Evolutionary conservation across 2,888 invertebrate genomes (phyloP), one percentile per base, ranked within the genome.

Genomic region (Macropis europaea): DNA sequence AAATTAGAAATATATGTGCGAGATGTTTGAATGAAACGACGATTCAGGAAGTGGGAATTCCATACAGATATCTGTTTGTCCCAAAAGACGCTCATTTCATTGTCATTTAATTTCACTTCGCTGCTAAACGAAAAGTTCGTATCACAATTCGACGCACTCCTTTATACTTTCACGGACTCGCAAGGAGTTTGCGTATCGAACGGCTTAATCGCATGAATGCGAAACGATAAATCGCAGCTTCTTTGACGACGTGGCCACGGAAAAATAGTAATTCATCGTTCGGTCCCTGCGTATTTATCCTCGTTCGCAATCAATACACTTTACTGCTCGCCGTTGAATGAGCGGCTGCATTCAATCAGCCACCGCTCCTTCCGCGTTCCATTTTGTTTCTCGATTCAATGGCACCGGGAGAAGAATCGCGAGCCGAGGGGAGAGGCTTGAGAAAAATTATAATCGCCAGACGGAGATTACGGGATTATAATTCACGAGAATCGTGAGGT

Each of bases 121-220:
- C n/a, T n/a, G n/a, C n/a, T n/a, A n/a, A n/a, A n/a, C n/a, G n/a
- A n/a, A n/a, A n/a, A n/a, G n/a, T n/a, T n/a, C n/a, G n/a, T n/a
- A n/a, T n/a, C n/a, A n/a, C n/a, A n/a, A n/a, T n/a, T n/a, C n/a
- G n/a, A n/a, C n/a, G n/a, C n/a, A n/a, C n/a, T n/a, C n/a, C n/a
- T n/a, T n/a, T n/a, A n/a, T n/a, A n/a, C n/a, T n/a, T n/a, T n/a
- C n/a, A n/a, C n/a, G n/a, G n/a, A n/a, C n/a, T n/a, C n/a, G n/a
- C n/a, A n/a, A n/a, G n/a, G n/a, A n/a, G n/a, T n/a, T 24, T 24
- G 4, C 43, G 32, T 36, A 15, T 43, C 60, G 50, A 60, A 71
- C 53, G 71, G 61, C 71, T 71, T 68, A 68, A 71, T 71, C 68
- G 68, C 24, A 56, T 68, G 68, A 71, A 71, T 61, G 36, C 54